These are phyloP conservation scores for Halocynthia roretzi DNA, from an alignment of 23 tunicate species.

Conservation along the genomic window DNA sequence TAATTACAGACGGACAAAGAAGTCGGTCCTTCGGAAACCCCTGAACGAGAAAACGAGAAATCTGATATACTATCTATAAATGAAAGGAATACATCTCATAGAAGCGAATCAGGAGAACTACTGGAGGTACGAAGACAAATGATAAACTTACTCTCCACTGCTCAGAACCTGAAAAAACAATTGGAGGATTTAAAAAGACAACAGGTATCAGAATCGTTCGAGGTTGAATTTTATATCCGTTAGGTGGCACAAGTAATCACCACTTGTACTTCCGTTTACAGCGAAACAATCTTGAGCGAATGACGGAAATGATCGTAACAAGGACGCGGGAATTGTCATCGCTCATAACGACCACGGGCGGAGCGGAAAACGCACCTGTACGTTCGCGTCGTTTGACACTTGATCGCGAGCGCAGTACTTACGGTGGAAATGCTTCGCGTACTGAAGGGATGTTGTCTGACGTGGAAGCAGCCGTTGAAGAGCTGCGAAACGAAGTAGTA, in stretches of 20 bases:
- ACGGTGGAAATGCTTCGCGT: constrained; percentile 46
- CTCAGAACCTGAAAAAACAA: constrained; percentile 42
- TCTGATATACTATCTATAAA: background rate
- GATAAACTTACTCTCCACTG: constrained; percentile 1
- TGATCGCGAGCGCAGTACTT: constrained; percentile 52
- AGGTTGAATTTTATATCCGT: background rate
- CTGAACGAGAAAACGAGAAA: background rate
- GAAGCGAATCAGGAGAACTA: background rate
- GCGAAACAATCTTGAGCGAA: constrained; percentile 52
- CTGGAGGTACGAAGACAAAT: background rate
- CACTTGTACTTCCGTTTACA: constrained; percentile 1
- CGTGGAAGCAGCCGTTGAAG: constrained; percentile 86
- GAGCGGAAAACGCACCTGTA: constrained; percentile 64
- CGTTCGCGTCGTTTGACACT: constrained; percentile 50
- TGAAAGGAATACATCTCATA: background rate
- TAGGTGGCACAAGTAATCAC: background rate
- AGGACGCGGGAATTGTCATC: constrained; percentile 12
- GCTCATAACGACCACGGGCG: constrained; percentile 50
- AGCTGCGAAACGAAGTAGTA: constrained; percentile 75
- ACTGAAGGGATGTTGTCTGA: constrained; percentile 70
- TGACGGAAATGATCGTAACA: constrained; percentile 44
- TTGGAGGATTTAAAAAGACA: constrained; percentile 49
- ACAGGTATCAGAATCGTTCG: constrained; percentile 27
- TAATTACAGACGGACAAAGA: constrained; percentile 3
- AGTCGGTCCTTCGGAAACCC: background rate